A percentile compares a stretch with the other conserved stretches of the same genome.
These are phyloP conservation scores for Azemiops feae DNA, from an alignment of 2,113 vertebrate species.

Conservation along the genomic window DNA sequence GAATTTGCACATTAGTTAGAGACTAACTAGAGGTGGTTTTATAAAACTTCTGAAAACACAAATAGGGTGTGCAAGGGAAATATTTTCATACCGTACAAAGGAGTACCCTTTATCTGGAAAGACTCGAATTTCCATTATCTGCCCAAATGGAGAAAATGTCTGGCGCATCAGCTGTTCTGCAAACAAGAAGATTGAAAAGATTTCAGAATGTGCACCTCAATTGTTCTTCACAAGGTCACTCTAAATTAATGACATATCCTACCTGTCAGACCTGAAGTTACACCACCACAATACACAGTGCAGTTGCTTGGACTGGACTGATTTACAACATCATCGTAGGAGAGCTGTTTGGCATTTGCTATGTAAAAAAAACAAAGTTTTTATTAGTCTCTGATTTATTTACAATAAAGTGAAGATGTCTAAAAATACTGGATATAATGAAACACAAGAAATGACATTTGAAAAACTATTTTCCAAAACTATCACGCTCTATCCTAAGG, in stretches of 20 bases:
- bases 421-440: background rate
- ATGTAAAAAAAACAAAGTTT: constrained; percentile 5
- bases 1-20: background rate
- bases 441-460: background rate
- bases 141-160: constrained; percentile 95
- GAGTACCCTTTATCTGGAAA: constrained; percentile 99
- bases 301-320: constrained; percentile 98
- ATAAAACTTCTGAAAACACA: background rate
- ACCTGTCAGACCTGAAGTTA: constrained; percentile 94
- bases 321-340: constrained; percentile 93
- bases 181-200: constrained; percentile 26
- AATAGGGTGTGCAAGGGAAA: background rate
- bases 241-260: rapidly evolving
- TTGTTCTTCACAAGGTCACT: background rate
- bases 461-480: background rate
- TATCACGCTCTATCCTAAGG: background rate
- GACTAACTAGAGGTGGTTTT: too few species aligned
- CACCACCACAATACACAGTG: constrained; percentile 96
- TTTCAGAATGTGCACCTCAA: rapidly evolving
- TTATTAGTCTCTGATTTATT: background rate
- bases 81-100: constrained; percentile 84
- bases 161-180: constrained; percentile 98
- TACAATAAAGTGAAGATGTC: background rate
- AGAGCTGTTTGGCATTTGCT: constrained; percentile 91
- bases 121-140: constrained; percentile 96